Evolutionary conservation across 2,797 vertebrate genomes (phyloP).

Genomic region (Lagocephalus sceleratus): DNA sequence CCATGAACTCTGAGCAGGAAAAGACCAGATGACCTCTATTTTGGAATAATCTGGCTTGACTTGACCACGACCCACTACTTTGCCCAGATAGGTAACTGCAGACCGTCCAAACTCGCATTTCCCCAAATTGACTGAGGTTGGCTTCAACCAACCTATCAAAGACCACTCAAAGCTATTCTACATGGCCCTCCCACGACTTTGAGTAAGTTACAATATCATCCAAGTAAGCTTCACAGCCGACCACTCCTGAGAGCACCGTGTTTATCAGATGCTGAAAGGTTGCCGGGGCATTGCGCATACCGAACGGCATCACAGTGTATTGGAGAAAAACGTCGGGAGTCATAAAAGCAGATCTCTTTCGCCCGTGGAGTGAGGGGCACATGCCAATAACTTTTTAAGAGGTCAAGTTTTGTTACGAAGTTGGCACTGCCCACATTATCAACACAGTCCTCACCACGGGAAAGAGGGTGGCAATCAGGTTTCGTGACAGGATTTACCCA

Average conservation of each 20-base stretch:
- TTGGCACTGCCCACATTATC: constrained; percentile 5
- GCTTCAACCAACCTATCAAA: neutral
- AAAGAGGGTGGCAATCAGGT: constrained; percentile 5
- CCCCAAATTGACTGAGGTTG: neutral
- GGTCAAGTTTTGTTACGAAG: constrained; percentile 2
- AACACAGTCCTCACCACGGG: constrained; percentile 10
- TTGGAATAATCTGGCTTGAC: neutral
- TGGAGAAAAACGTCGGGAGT: neutral
- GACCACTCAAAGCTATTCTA: neutral
- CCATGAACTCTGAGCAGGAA: neutral
- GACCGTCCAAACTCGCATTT: neutral
- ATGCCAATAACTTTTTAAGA: too few species aligned
- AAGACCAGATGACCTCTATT: neutral
- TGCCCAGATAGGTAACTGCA: neutral
- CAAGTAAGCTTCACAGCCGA: neutral
- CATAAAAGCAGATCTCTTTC: neutral
- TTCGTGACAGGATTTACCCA: constrained; percentile 10
- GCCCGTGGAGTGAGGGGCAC: neutral
- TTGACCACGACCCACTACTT: neutral
- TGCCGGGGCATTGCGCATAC: neutral
- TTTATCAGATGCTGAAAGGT: neutral
- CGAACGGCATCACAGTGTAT: constrained; percentile 2
- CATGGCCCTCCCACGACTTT: neutral
- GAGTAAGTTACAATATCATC: neutral
- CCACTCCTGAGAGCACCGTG: neutral